Percentiles rank a stretch among this genome's conserved stretches.
These are phyloP conservation scores for Bucorvus abyssinicus DNA, from an alignment of 2,797 vertebrate species.

Conservation along the genomic window DNA sequence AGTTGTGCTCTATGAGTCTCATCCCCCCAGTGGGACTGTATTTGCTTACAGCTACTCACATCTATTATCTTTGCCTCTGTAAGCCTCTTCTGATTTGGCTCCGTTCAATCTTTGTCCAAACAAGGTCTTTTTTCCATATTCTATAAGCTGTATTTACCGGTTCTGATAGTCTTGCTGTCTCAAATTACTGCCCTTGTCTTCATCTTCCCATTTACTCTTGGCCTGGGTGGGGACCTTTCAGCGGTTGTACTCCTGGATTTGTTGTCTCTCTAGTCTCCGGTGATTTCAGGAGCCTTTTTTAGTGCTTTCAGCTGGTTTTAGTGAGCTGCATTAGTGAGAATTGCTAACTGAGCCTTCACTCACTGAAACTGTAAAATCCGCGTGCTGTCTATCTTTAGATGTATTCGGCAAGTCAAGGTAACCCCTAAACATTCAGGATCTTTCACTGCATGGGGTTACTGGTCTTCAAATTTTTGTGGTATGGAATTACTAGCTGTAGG, in stretches of 20 bases:
- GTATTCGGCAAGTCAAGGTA: not conserved
- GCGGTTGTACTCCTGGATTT: not conserved
- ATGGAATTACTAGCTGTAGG: accelerated
- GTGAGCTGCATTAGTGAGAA: not conserved
- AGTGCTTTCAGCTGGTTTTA: not conserved
- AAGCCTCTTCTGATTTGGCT: not conserved
- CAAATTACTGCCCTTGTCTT: not conserved
- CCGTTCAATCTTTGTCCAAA: not conserved
- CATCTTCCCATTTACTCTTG: not conserved
- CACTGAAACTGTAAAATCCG: not conserved
- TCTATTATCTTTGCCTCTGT: not conserved
- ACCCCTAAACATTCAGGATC: not conserved
- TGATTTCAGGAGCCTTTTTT: not conserved
- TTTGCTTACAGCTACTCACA: not conserved
- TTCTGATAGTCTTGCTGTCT: not conserved
- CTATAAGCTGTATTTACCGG: not conserved
- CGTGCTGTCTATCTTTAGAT: not conserved
- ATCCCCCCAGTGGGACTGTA: not conserved
- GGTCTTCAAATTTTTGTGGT: not conserved
- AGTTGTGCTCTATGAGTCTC: not conserved
- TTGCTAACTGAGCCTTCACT: not conserved
- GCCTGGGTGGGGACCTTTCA: not conserved
- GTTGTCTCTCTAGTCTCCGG: not conserved
- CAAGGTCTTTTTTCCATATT: not conserved
- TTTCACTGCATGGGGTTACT: not conserved